Base-by-base conservation (phyloP, 2,113 vertebrate species). In the Oryzias curvinotus region DNA sequence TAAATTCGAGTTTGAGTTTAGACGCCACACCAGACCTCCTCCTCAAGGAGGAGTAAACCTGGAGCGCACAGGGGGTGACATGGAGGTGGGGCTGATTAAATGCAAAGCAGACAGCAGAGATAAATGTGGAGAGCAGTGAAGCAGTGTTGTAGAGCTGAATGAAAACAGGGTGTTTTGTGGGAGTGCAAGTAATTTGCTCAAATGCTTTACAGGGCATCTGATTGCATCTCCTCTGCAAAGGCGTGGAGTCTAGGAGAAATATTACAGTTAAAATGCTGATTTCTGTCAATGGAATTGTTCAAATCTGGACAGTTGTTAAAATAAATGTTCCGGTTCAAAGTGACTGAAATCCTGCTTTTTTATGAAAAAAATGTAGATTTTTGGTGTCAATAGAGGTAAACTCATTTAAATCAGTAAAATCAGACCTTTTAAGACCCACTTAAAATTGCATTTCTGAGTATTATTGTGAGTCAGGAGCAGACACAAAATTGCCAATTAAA, bases 1-100 rank as follows among this genome's bases (percentile, higher is more conserved):
- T 12, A 12, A 36, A 36, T 36, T 36, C 12, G 7, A 13, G 36
- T 36, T 36, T 36, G 36, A 36, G 36, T 36, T 36, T 36, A 12
- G 10, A 36, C 30, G 30, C 30, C 57, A 62, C 57, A 66, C 28
- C 64, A 55, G 61, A 71, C 58, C 19, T 49, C 50, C 43, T 53
- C 23, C 13, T 42, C 54, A 25, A 15, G 52, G 68, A 30, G 28
- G 60, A 42, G 46, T 15, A 30, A 63, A 53, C 50, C 58, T 53
- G 5, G 13, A 66, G 50, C 6, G 8, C 17, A 50, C 46, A 55
- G 1, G 57, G 56, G 23, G 52, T 44, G 56, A 42, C 48, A 57
- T 28, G 5, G 21, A 74, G 62, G 59, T 53, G 56, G 56, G 13
- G 43, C 54, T 72, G 71, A 75, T 75, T 80, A 71, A 68, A 76